These are phyloP conservation scores for Aurelia aurita complex sp. Pacific DNA, from an alignment of 30 jellyfish, hydroid and myxozoan genomes.

Conservation along the genomic window DNA sequence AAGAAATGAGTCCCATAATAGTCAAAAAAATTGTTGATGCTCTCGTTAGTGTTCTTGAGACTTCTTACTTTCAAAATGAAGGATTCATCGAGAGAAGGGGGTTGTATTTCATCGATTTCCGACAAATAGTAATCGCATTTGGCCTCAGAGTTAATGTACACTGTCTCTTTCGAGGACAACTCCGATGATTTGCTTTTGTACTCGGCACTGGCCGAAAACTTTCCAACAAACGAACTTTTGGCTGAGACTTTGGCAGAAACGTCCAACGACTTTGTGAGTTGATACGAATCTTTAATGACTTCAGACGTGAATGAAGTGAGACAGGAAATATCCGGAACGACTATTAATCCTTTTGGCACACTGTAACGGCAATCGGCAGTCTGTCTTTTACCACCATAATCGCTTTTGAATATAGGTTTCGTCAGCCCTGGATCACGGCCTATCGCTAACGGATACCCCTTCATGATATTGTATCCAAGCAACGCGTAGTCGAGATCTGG, in stretches of 20 bases:
- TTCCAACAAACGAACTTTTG: too few species aligned
- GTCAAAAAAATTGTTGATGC: slow-evolving; percentile 35
- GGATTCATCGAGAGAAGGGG: slow-evolving; percentile 40
- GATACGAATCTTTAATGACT: slow-evolving; percentile 32
- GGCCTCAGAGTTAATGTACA: slow-evolving; percentile 57
- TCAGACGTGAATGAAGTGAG: slow-evolving; percentile 70
- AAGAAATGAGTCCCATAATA: slow-evolving; percentile 65
- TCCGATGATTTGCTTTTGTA: slow-evolving; percentile 49
- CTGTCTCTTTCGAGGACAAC: slow-evolving; percentile 44
- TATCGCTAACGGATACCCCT: slow-evolving; percentile 67
- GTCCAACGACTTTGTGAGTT: too few species aligned
- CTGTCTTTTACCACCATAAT: slow-evolving; percentile 21
- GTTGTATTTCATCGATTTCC: slow-evolving; percentile 52
- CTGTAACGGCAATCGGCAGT: slow-evolving; percentile 68
- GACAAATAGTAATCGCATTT: slow-evolving; percentile 62
- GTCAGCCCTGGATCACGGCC: slow-evolving; percentile 85
- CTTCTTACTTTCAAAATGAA: slow-evolving; percentile 25
- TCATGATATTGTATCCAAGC: slow-evolving; percentile 67
- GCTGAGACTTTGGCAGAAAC: too few species aligned
- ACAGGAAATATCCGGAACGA: slow-evolving; percentile 74
- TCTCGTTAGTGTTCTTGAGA: slow-evolving; percentile 4
- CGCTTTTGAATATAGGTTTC: slow-evolving; percentile 50
- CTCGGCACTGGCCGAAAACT: slow-evolving; percentile 65
- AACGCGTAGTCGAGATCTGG: slow-evolving; percentile 74
- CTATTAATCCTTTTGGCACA: slow-evolving; percentile 53